Percentiles rank a stretch among this genome's conserved stretches.
Conservation (phyloP, 2,113 vertebrate genomes). For the Grammatotria lemairii region DNA sequence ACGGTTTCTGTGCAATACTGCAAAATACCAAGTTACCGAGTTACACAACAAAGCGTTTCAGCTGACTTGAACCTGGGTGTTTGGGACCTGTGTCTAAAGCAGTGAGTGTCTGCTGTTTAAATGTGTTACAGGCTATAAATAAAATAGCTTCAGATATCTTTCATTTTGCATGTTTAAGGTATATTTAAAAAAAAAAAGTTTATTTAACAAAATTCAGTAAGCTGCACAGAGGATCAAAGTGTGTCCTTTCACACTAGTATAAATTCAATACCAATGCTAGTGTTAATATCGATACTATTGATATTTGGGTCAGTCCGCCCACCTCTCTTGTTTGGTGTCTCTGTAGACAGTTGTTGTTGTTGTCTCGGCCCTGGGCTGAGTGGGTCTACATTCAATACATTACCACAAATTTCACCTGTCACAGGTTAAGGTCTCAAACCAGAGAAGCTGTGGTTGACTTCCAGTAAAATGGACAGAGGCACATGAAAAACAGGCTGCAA, state of each 20-base stretch:
- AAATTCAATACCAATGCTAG: neutral
- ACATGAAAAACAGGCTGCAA: neutral
- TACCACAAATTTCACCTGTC: neutral
- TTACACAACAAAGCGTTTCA: neutral
- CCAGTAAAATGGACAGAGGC: neutral
- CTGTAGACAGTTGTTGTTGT: neutral
- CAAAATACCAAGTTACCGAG: neutral
- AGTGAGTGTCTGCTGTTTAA: neutral
- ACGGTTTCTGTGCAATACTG: neutral
- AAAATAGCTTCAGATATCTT: neutral
- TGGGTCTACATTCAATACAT: neutral
- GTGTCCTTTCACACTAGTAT: neutral
- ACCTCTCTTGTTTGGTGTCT: neutral
- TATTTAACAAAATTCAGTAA: neutral
- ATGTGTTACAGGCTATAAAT: neutral
- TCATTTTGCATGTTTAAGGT: neutral
- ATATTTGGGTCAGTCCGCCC: neutral
- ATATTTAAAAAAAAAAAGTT: accelerated
- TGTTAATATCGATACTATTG: neutral
- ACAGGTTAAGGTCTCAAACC: neutral
- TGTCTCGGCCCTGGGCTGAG: neutral
- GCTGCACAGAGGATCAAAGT: neutral
- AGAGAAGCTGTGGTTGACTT: neutral
- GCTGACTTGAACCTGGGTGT: neutral
- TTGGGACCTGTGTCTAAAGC: neutral